phyloP scores from a whole-genome alignment of 2,113 vertebrate genomes.

The Myxocyprinus asiaticus region DNA sequence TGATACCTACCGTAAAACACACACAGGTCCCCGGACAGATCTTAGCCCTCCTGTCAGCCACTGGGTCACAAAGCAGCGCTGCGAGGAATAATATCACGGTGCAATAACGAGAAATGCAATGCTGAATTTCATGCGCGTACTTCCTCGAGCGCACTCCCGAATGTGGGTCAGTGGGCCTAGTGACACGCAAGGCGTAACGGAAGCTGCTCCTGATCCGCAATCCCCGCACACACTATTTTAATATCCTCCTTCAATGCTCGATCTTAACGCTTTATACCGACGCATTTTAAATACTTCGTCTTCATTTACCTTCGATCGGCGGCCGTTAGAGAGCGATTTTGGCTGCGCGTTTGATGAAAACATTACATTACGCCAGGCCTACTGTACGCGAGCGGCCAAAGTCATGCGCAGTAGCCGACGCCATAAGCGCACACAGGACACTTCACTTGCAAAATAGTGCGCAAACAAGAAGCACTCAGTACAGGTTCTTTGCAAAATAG shows the following conservation, averaged over 20 bases:
- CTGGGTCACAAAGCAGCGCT: not conserved
- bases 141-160: slow-evolving; percentile 60
- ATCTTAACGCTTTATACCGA: slow-evolving; percentile 53
- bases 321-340: not conserved
- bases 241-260: no score
- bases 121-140: slow-evolving; percentile 8
- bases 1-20: not conserved
- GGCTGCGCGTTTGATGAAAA: not conserved
- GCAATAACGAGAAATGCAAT: slow-evolving; percentile 3
- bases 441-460: not conserved
- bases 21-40: not conserved
- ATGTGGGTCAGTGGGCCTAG: slow-evolving; percentile 79
- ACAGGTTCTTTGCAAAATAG: not conserved
- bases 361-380: not conserved
- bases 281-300: not conserved
- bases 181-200: slow-evolving; percentile 68
- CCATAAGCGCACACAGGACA: not conserved
- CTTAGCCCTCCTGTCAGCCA: not conserved
- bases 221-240: slow-evolving; percentile 53
- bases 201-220: slow-evolving; percentile 67
- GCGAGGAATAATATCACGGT: not conserved
- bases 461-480: not conserved
- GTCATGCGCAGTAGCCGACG: slow-evolving; percentile 25
- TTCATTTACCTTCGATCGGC: not conserved
- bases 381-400: not conserved